A percentile compares a stretch with the other conserved stretches of the same genome.
Evolutionary conservation across 1,140 invertebrate genomes (phyloP).

Genomic region (Halyomorpha halys): DNA sequence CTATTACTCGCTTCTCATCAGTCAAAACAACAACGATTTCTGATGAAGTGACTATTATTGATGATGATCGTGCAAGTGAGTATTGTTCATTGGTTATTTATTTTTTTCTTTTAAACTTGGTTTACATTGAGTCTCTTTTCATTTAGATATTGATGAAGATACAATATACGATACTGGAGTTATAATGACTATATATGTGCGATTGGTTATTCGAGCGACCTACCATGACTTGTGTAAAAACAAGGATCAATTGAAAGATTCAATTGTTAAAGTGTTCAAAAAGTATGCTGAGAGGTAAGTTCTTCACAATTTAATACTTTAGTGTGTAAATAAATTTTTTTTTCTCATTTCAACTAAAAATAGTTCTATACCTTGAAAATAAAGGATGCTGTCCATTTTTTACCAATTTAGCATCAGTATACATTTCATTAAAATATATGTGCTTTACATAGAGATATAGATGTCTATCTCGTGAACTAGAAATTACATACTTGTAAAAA

Average conservation of each 20-base stretch:
- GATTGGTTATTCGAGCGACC: constrained; percentile 15
- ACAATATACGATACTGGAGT: constrained; percentile 16
- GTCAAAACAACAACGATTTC: background rate
- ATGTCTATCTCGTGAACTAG: no score
- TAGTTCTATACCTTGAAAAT: no score
- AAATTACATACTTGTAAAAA: no score
- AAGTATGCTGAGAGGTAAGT: constrained; percentile 12
- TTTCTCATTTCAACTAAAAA: no score
- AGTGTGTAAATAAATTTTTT: no score
- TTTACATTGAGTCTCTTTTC: background rate
- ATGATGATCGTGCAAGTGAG: constrained; percentile 3
- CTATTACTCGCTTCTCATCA: background rate
- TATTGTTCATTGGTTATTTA: background rate
- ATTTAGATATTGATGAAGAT: constrained; percentile 6
- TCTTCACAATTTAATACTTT: no score
- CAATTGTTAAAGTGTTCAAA: constrained; percentile 18
- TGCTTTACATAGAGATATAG: no score
- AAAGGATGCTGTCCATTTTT: no score
- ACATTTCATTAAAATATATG: no score
- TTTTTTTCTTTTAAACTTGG: background rate
- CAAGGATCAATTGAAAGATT: constrained; percentile 16
- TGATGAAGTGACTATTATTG: background rate
- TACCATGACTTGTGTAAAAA: constrained; percentile 17
- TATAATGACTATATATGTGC: background rate
- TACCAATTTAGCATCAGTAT: no score